phyloP scores from a whole-genome alignment of 2,113 vertebrate genomes.

The Grammomys surdaster region DNA sequence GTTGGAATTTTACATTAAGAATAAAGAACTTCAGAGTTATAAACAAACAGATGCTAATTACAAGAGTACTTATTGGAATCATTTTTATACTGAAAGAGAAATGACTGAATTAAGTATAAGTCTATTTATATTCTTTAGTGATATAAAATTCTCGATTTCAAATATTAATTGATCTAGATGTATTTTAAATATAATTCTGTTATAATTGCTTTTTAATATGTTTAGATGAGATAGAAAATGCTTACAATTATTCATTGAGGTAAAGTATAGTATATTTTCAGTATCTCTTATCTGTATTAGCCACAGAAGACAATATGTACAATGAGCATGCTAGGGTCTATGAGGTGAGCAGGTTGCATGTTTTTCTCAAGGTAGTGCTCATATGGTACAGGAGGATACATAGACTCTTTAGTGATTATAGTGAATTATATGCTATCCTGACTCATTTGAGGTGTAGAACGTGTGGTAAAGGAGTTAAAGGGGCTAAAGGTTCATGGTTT shows the following conservation, averaged over 20 bases:
- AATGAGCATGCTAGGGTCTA: background rate
- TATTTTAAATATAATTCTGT: background rate
- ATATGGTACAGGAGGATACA: background rate
- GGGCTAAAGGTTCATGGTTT: too few species aligned
- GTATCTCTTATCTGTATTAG: background rate
- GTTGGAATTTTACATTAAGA: background rate
- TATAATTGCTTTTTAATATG: background rate
- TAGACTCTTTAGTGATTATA: background rate
- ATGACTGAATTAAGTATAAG: background rate
- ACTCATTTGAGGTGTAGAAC: background rate
- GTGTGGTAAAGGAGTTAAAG: background rate
- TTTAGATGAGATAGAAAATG: background rate
- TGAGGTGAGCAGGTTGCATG: background rate
- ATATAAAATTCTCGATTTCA: constrained; percentile 18
- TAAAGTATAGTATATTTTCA: background rate
- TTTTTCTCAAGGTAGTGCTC: background rate
- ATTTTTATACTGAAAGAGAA: background rate
- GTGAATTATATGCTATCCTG: background rate
- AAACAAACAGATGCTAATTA: background rate
- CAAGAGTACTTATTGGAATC: background rate
- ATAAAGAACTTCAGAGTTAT: background rate
- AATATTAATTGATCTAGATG: background rate
- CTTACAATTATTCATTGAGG: background rate
- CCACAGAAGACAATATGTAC: background rate
- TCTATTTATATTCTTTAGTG: background rate